These are phyloP conservation scores for Aleadryas rufinucha DNA, from an alignment of 2,113 vertebrate species.

Conservation along the genomic window DNA sequence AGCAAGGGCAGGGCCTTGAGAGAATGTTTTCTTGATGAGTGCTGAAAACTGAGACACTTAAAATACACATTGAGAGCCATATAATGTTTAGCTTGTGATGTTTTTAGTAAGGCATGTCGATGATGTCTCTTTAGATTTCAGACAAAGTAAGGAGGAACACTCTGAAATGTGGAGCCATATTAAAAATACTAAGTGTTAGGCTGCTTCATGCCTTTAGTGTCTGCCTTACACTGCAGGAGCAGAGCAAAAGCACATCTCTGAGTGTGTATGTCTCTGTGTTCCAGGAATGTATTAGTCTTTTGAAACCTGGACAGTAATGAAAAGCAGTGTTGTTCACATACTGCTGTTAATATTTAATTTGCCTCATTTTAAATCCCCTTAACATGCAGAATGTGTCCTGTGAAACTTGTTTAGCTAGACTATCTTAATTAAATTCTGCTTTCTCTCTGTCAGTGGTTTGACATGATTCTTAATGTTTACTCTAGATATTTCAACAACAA, in stretches of 20 bases:
- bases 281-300: background rate
- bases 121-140: background rate
- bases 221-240: background rate
- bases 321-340: background rate
- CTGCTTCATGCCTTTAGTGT: background rate
- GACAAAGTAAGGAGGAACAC: background rate
- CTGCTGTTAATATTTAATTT: conserved; percentile 24
- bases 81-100: background rate
- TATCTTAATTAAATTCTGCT: background rate
- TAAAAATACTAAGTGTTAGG: background rate
- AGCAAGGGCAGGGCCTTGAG: background rate
- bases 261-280: background rate
- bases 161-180: background rate
- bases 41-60: background rate
- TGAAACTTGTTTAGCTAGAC: background rate
- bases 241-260: background rate
- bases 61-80: background rate
- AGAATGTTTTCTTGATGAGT: background rate
- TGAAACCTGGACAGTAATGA: background rate
- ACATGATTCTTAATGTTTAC: background rate
- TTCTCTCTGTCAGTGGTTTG: background rate
- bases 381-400: background rate
- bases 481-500: background rate
- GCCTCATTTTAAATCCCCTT: background rate
- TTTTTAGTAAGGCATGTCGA: background rate